These are phyloP conservation scores for Machaerirhynchus nigripectus DNA, from an alignment of 2,113 vertebrate species.

Conservation along the genomic window DNA sequence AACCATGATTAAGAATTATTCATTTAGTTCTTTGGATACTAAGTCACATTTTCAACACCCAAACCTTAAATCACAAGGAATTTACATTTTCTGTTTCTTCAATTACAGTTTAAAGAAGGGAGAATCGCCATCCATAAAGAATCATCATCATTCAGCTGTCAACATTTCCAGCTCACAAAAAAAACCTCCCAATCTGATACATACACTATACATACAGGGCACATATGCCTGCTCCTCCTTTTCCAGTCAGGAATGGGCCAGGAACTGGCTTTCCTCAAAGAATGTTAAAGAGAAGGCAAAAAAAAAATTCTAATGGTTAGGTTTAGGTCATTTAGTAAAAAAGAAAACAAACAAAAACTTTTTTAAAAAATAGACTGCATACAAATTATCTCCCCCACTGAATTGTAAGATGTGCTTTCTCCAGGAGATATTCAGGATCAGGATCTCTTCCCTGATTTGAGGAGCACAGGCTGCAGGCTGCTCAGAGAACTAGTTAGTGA, in stretches of 20 bases:
- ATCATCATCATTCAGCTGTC: background rate
- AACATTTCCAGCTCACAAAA: background rate
- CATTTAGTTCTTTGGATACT: background rate
- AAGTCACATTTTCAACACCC: background rate
- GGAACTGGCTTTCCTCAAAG: background rate
- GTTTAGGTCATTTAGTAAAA: background rate
- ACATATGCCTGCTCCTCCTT: background rate
- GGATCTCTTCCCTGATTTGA: background rate
- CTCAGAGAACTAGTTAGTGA: background rate
- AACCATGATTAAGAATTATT: background rate
- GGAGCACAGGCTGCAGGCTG: background rate
- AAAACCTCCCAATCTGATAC: background rate
- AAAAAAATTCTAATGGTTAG: background rate
- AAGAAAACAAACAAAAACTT: background rate
- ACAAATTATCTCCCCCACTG: background rate
- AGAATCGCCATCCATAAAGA: background rate
- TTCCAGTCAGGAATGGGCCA: background rate
- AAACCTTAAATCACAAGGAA: background rate
- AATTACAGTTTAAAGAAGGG: background rate
- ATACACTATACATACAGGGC: background rate
- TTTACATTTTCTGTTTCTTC: background rate
- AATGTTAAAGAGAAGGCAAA: background rate
- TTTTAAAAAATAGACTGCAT: background rate
- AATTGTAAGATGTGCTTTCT: background rate
- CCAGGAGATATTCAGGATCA: background rate